These are phyloP conservation scores for Amblyopsis hoosieri DNA, from an alignment of 2,797 vertebrate species.

Conservation along the genomic window DNA sequence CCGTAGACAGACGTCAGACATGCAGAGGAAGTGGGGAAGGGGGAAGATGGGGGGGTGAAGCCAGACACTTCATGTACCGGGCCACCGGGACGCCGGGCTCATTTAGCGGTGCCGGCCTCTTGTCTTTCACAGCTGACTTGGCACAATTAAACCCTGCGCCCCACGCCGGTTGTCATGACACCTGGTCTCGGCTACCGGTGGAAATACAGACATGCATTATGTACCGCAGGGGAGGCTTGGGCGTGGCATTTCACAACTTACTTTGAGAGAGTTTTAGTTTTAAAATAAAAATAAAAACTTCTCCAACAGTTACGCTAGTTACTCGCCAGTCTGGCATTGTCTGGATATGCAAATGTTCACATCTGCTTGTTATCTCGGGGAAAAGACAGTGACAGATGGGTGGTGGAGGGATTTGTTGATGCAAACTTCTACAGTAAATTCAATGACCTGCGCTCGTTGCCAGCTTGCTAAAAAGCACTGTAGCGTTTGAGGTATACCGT, in stretches of 20 bases:
- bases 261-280: conserved; percentile 12
- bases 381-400: conserved; percentile 46
- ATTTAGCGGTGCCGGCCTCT: not conserved
- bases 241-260: conserved; percentile 5
- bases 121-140: conserved; percentile 65
- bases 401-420: conserved; percentile 35
- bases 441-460: conserved; percentile 36
- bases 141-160: conserved; percentile 54
- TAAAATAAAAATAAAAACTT: conserved; percentile 40
- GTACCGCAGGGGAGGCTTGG: not conserved
- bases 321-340: conserved; percentile 39
- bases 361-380: conserved; percentile 50
- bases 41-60: not conserved
- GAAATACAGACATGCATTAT: conserved; percentile 20
- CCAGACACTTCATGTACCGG: not conserved
- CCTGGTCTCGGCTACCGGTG: conserved; percentile 32
- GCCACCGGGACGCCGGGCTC: not conserved
- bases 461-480: conserved; percentile 34
- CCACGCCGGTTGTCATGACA: conserved; percentile 35
- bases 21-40: not conserved
- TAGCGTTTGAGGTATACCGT: conserved; percentile 34
- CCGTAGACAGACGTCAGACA: conserved; percentile 14
- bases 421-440: conserved; percentile 26
- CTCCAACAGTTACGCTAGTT: conserved; percentile 32
- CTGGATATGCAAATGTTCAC: conserved; percentile 55